Conservation (phyloP, 2,113 vertebrate genomes). For the Lophotis ruficrista region DNA sequence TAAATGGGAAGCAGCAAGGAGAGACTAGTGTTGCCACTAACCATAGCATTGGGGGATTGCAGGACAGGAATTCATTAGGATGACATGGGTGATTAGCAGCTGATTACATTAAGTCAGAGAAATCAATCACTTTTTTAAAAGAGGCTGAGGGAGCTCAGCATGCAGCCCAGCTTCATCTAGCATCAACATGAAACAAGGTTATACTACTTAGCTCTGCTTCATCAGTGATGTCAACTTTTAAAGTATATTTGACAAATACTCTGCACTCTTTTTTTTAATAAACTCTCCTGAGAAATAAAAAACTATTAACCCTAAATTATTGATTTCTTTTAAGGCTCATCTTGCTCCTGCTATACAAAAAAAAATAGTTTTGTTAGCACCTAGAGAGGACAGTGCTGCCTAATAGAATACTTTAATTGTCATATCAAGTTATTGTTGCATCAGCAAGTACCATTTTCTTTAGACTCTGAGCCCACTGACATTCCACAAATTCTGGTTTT, state of each 20-base stretch:
- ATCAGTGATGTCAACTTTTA: neutral
- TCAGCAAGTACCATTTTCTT: neutral
- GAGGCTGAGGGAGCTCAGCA: neutral
- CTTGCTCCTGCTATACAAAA: neutral
- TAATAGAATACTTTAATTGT: neutral
- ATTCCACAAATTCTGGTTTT: neutral
- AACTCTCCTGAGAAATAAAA: neutral
- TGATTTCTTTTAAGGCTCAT: neutral
- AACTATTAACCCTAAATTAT: neutral
- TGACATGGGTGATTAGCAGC: neutral
- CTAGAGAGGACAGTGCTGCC: neutral
- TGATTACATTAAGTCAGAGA: neutral
- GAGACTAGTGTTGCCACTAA: neutral
- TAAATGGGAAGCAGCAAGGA: neutral
- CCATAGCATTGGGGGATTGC: neutral
- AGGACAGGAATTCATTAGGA: neutral
- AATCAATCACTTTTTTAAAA: neutral
- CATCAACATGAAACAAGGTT: neutral
- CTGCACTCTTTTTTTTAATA: neutral
- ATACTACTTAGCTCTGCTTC: neutral
- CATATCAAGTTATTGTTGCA: neutral
- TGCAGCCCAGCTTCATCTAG: neutral
- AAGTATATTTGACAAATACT: neutral
- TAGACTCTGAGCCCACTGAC: neutral
- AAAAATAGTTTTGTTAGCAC: neutral